Percentiles rank a stretch among this genome's conserved stretches.
These are phyloP conservation scores for Palythoa grandiflora DNA, from an alignment of 92 coral and sea anemone species.

Conservation along the genomic window DNA sequence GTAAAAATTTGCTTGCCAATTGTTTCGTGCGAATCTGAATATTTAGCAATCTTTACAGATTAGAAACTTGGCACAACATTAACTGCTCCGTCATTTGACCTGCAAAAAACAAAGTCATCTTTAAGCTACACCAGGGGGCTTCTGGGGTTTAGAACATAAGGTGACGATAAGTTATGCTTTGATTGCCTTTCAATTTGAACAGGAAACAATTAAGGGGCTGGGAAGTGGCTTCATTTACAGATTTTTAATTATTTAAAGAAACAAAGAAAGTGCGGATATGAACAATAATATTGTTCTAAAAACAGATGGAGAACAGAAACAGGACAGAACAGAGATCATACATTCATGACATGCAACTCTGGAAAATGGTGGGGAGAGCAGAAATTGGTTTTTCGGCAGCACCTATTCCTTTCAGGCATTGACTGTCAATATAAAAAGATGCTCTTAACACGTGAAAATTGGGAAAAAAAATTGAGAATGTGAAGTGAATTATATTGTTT, in stretches of 20 bases:
- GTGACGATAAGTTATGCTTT: background rate
- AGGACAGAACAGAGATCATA: too few relatives aligned
- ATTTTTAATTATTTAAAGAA: background rate
- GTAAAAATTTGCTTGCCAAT: background rate
- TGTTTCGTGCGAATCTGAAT: background rate
- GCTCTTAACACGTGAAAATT: background rate
- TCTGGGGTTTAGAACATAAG: background rate
- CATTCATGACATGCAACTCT: background rate
- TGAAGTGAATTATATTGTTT: background rate
- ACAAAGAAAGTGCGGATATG: background rate
- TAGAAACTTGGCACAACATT: background rate
- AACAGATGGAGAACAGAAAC: background rate
- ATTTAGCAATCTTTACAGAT: background rate
- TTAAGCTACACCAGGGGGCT: background rate
- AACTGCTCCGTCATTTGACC: background rate
- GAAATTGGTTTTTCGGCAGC: background rate
- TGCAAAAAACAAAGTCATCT: background rate
- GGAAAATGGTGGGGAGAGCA: background rate
- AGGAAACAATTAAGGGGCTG: slow-evolving; percentile 22
- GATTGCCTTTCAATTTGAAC: slow-evolving; percentile 45
- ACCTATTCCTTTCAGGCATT: background rate
- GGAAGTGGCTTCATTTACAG: slow-evolving; percentile 22
- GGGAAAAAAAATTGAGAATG: background rate
- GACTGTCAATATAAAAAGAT: background rate
- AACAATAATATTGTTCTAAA: background rate